Evolutionary conservation across 1,140 invertebrate species (phyloP).

Genomic region (Agrilus planipennis): DNA sequence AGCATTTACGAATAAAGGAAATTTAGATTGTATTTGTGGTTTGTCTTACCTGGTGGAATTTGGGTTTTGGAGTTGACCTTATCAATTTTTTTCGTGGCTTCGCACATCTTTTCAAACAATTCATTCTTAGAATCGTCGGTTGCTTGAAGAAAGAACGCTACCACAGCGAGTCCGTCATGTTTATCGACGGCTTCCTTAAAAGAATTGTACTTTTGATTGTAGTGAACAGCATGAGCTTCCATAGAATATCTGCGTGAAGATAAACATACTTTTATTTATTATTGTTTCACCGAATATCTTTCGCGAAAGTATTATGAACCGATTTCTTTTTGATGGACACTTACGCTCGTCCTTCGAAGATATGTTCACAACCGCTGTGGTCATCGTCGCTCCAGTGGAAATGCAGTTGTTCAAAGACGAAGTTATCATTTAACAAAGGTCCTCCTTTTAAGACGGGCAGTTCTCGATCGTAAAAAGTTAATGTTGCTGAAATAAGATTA

Average conservation of each 20-base stretch:
- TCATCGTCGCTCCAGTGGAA: conserved; percentile 73
- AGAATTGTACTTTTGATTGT: conserved; percentile 57
- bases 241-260: conserved; percentile 57
- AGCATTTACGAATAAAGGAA: too few relatives aligned
- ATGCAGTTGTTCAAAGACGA: conserved; percentile 64
- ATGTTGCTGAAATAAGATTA: conserved; percentile 28
- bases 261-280: conserved; percentile 2
- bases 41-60: conserved; percentile 31
- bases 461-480: conserved; percentile 25
- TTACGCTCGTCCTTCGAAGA: conserved; percentile 51
- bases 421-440: conserved; percentile 49
- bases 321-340: too few relatives aligned
- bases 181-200: conserved; percentile 55
- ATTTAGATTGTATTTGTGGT: too few relatives aligned
- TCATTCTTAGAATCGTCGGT: conserved; percentile 34
- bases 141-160: conserved; percentile 54
- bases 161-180: conserved; percentile 62
- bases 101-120: conserved; percentile 29
- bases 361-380: conserved; percentile 67
- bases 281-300: too few relatives aligned
- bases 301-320: too few relatives aligned
- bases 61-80: conserved; percentile 21
- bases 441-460: conserved; percentile 43
- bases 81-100: conserved; percentile 30
- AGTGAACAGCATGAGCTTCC: conserved; percentile 70